These are phyloP conservation scores for Hassar affinis DNA, from an alignment of 2,113 vertebrate species.

Conservation along the genomic window DNA sequence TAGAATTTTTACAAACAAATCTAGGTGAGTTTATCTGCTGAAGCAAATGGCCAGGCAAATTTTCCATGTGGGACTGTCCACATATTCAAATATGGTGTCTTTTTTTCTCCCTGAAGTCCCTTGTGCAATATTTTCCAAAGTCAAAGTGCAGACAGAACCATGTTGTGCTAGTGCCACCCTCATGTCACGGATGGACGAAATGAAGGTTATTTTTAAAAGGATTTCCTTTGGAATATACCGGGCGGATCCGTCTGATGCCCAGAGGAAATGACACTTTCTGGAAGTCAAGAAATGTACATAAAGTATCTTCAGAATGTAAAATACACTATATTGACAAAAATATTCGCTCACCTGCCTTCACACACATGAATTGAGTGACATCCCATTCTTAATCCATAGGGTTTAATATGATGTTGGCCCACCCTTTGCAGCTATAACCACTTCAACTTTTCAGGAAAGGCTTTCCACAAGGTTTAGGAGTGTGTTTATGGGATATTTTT, in stretches of 20 bases:
- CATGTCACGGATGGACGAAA: slow-evolving; percentile 40
- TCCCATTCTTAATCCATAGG: too few relatives aligned
- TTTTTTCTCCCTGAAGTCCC: background rate
- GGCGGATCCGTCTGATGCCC: slow-evolving; percentile 61
- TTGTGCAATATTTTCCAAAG: background rate
- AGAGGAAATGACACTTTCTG: slow-evolving; percentile 64
- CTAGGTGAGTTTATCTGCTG: background rate
- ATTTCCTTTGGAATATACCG: slow-evolving; percentile 57
- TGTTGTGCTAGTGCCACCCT: background rate
- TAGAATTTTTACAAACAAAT: background rate
- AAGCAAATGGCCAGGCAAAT: background rate
- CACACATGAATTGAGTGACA: too few relatives aligned
- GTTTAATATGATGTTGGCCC: too few relatives aligned
- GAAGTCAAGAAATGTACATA: background rate
- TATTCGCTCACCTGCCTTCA: too few relatives aligned
- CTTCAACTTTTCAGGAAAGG: too few relatives aligned
- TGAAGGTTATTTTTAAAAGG: slow-evolving; percentile 58
- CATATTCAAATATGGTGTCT: background rate
- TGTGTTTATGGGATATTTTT: too few relatives aligned
- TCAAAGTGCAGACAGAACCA: background rate
- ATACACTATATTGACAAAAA: too few relatives aligned
- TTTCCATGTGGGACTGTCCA: background rate
- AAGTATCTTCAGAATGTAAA: background rate
- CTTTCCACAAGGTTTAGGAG: too few relatives aligned
- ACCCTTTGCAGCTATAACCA: too few relatives aligned